Conservation (phyloP, 2,888 invertebrate species). For the Ochlodes sylvanus region DNA sequence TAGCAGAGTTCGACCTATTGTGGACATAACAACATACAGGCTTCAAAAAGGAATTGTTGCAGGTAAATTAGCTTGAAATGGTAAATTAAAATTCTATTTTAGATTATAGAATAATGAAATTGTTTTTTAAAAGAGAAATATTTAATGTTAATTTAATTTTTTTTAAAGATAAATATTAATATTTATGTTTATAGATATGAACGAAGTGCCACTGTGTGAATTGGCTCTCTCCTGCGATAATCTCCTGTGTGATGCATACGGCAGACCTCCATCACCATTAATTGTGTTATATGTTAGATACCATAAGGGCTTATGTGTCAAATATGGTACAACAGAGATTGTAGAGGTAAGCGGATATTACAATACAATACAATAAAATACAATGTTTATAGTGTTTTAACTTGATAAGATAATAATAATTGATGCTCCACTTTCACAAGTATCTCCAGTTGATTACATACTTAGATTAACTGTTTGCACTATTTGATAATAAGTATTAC, state of each 20-base stretch:
- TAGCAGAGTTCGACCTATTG: conserved; percentile 86
- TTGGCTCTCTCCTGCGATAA: conserved; percentile 95
- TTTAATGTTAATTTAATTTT: neutral
- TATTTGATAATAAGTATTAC: too few species aligned
- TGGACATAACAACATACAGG: conserved; percentile 89
- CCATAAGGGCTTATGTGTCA: conserved; percentile 89
- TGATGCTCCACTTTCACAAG: too few species aligned
- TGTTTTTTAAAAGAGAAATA: neutral
- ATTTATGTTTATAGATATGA: conserved; percentile 86
- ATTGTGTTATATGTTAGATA: conserved; percentile 89
- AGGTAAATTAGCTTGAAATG: conserved; percentile 78
- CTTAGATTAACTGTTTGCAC: too few species aligned
- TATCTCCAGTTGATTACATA: too few species aligned
- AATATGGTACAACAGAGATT: conserved; percentile 95
- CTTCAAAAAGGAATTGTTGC: conserved; percentile 88
- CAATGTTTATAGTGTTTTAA: too few species aligned
- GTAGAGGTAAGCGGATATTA: conserved; percentile 88
- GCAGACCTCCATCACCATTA: conserved; percentile 93
- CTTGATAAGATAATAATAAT: too few species aligned
- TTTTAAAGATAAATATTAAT: neutral
- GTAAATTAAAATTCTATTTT: too few species aligned
- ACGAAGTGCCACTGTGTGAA: conserved; percentile 94
- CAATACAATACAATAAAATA: too few species aligned
- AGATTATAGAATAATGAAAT: neutral
- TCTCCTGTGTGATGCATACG: conserved; percentile 93